A percentile compares a stretch with the other conserved stretches of the same genome.
phyloP scores from a whole-genome alignment of 2,888 invertebrate species.

The Dicranocentrus wangi region DNA sequence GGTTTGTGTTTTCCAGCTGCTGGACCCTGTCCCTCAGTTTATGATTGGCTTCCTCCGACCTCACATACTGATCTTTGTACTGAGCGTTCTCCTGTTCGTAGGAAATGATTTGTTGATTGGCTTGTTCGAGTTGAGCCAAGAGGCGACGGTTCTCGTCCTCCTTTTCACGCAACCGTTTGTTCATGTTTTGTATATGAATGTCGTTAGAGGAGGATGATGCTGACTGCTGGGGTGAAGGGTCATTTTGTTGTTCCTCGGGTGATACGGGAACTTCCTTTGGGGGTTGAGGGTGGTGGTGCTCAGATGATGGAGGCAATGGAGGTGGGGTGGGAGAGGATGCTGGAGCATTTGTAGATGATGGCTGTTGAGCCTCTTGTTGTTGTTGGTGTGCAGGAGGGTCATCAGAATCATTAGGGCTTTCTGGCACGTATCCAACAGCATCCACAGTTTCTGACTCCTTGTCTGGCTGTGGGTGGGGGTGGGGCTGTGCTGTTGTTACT shows the following conservation, averaged over 20 bases:
- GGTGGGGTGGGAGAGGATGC: not conserved
- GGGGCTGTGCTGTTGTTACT: too few species aligned
- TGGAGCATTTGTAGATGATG: not conserved
- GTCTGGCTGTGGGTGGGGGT: too few species aligned
- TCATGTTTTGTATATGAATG: slow-evolving; percentile 3
- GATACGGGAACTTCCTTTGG: not conserved
- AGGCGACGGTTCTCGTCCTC: slow-evolving; percentile 31
- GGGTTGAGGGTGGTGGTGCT: not conserved
- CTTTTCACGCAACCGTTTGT: slow-evolving; percentile 27
- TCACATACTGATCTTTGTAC: slow-evolving; percentile 33
- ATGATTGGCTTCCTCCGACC: slow-evolving; percentile 48
- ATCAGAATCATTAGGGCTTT: not conserved
- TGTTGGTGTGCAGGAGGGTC: not conserved
- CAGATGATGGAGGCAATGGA: not conserved
- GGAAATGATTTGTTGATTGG: slow-evolving; percentile 40
- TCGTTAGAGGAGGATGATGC: not conserved
- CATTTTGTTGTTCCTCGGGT: not conserved
- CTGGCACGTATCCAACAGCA: not conserved
- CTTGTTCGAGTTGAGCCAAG: slow-evolving; percentile 31
- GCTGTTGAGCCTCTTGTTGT: slow-evolving; percentile 2
- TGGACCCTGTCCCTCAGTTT: slow-evolving; percentile 55
- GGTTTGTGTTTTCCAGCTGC: slow-evolving; percentile 63
- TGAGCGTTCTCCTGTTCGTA: slow-evolving; percentile 37
- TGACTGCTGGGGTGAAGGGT: not conserved
- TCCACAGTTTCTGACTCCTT: not conserved